These are phyloP conservation scores for Pseudanteris insignis DNA, from an alignment of 2,888 invertebrate genomes.

Conservation along the genomic window DNA sequence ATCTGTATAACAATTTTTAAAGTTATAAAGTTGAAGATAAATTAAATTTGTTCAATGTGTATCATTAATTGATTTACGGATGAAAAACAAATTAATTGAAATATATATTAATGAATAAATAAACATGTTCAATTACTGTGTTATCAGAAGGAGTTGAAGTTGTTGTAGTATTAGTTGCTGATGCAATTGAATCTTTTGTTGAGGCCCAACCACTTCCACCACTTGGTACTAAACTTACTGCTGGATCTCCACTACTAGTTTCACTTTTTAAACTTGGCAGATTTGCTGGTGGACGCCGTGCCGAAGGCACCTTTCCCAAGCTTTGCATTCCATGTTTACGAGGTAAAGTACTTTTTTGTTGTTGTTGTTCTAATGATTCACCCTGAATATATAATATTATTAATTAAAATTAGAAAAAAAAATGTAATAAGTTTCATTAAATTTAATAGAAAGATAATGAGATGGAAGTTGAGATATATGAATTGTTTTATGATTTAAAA, in stretches of 20 bases:
- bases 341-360: conserved; percentile 87
- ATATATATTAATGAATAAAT: background rate
- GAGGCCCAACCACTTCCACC: conserved; percentile 84
- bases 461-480: too few relatives aligned
- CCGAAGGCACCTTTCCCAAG: conserved; percentile 98
- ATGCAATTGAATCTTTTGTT: conserved; percentile 69
- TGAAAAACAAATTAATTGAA: too few relatives aligned
- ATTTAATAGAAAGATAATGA: too few relatives aligned
- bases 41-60: background rate
- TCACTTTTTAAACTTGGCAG: conserved; percentile 99
- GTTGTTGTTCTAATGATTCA: conserved; percentile 87
- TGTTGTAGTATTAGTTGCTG: conserved; percentile 61
- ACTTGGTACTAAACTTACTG: conserved; percentile 80
- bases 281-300: conserved; percentile 98
- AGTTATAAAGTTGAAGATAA: too few relatives aligned
- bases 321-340: conserved; percentile 99
- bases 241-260: conserved; percentile 80
- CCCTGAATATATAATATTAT: conserved; percentile 71
- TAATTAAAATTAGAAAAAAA: too few relatives aligned
- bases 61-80: too few relatives aligned
- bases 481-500: too few relatives aligned
- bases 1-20: too few relatives aligned
- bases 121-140: too few relatives aligned
- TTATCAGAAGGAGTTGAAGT: conserved; percentile 61
- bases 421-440: too few relatives aligned